phyloP scores from a whole-genome alignment of 2,797 vertebrate species.

The Neosilurus hyrtlii region DNA sequence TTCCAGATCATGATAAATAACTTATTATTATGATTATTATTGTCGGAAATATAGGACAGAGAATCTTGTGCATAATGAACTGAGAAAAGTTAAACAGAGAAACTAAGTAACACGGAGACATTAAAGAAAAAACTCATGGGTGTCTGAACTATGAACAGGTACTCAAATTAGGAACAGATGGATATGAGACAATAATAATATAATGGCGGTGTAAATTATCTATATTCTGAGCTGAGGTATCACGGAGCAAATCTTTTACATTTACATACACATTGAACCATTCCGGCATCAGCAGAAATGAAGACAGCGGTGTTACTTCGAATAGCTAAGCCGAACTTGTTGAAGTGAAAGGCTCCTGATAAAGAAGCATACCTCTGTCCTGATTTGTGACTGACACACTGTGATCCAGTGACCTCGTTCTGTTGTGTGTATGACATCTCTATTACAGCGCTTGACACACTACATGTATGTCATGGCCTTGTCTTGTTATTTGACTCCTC shows the following conservation, averaged over 20 bases:
- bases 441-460: neutral
- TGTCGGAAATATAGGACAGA: too few relatives aligned
- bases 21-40: too few relatives aligned
- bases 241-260: neutral
- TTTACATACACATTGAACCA: neutral
- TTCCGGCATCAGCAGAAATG: neutral
- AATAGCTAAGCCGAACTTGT: neutral
- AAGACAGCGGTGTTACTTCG: neutral
- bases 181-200: neutral
- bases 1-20: too few relatives aligned
- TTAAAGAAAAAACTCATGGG: neutral
- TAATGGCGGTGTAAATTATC: neutral
- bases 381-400: neutral
- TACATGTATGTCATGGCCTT: slow-evolving; percentile 1
- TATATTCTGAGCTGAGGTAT: neutral
- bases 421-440: slow-evolving; percentile 12
- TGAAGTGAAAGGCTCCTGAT: slow-evolving; percentile 5
- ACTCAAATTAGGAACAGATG: neutral
- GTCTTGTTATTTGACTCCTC: slow-evolving; percentile 5
- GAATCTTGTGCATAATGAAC: too few relatives aligned
- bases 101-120: neutral
- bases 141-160: neutral
- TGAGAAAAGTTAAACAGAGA: too few relatives aligned
- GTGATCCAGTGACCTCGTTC: slow-evolving; percentile 8
- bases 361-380: neutral